Evolutionary conservation across 1,140 invertebrate species (phyloP).

Genomic region (Nasonia longicornis): DNA sequence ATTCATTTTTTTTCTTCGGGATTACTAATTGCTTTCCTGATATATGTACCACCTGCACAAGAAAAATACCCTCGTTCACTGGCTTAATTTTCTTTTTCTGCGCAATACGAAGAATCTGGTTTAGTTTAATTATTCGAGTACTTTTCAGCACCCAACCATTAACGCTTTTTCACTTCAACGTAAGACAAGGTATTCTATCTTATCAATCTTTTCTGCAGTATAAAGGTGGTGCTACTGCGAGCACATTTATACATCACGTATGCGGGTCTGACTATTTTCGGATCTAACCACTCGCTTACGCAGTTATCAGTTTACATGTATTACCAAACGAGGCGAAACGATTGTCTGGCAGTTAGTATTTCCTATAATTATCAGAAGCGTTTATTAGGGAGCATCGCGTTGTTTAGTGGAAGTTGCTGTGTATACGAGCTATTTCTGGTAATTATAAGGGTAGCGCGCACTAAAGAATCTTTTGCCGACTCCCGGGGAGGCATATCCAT

Average conservation of each 20-base stretch:
- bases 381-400: no score
- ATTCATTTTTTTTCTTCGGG: slow-evolving; percentile 18
- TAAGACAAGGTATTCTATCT: no score
- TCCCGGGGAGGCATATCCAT: not conserved
- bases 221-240: no score
- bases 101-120: not conserved
- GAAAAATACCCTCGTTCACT: not conserved
- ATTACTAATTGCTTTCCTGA: slow-evolving; percentile 9
- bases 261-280: no score
- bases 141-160: not conserved
- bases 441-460: not conserved
- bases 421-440: not conserved
- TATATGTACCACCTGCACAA: not conserved
- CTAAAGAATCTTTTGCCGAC: not conserved
- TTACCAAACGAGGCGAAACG: no score
- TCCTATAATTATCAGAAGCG: no score
- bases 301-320: no score
- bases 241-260: no score
- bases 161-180: not conserved
- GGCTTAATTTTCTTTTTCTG: not conserved
- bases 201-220: no score
- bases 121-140: not conserved
- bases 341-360: no score
- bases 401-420: not conserved
- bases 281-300: no score